Evolutionary conservation across 2,888 invertebrate genomes (phyloP), one percentile per base, ranked within the genome.

Genomic region (Holacanthella duospinosa): DNA sequence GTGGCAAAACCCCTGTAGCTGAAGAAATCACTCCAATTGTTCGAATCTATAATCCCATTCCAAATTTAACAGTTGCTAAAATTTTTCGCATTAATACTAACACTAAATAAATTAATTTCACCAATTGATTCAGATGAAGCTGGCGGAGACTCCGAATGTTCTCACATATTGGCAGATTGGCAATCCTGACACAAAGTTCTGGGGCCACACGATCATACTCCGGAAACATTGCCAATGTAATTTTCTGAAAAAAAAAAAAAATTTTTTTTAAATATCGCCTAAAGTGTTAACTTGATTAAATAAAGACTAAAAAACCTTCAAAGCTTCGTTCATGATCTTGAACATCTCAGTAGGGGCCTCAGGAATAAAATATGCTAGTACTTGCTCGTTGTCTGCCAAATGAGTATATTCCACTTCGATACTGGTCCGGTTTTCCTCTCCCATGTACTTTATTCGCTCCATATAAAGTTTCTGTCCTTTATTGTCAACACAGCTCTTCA

Each of bases 301-400:
- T 16, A 25, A 16, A 27, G 25, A 9, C 19, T 21, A 27, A 3
- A 2, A 24, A 55, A 27, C 62, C n/a, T 27, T 62, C n/a, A 91
- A 90, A 0, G 93, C 93, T 79, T 91, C 88, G 77, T 96, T 93
- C 77, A 97, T 93, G 69, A 95, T 93, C 76, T 89, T 87, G n/a
- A 97, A 79, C 89, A 97, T 93, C 80, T 96, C 94, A 69, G 88
- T 85, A 0, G 99, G 99, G 0, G 97, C 97, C 78, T 99, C 97
- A 0, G 97, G 97, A 59, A 99, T 77, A 77, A 99, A 99, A 78
- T 93, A 97, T 0, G 96, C 96, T 56, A 99, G 80, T 0, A 93
- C 92, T 76, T 94, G 93, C 75, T 95, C 94, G 73, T 88, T 85
- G 59, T 88, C 83, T 0, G 94, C 95, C 68, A 99, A 80, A 72